Conservation (phyloP, 2,797 vertebrate genomes). For the Mionectes olivaceus region DNA sequence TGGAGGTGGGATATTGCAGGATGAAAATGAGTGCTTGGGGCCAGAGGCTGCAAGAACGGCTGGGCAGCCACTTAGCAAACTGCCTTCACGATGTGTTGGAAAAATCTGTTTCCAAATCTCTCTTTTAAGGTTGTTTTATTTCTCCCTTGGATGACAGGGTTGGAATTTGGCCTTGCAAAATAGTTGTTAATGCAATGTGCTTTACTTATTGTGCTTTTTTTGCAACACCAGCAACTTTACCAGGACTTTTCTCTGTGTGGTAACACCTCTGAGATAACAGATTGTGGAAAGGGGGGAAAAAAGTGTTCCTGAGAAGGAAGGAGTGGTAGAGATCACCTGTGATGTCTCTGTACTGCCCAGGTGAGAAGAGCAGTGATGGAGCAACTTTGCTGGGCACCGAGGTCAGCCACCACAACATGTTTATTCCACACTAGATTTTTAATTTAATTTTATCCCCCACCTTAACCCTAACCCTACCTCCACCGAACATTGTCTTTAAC, state of each 20-base stretch:
- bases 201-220: background rate
- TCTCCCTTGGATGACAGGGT: background rate
- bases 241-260: no score
- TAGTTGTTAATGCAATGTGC: fast-evolving
- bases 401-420: background rate
- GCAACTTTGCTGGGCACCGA: background rate
- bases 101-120: background rate
- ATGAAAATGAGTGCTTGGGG: background rate
- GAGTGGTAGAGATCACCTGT: background rate
- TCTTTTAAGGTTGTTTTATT: background rate
- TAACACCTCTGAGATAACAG: background rate
- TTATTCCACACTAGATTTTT: background rate
- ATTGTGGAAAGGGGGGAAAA: fast-evolving
- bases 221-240: background rate
- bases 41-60: background rate
- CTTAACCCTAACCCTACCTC: no score
- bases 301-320: background rate
- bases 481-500: background rate
- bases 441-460: fast-evolving
- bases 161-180: background rate
- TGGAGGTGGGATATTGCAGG: background rate
- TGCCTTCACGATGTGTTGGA: background rate
- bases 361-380: background rate
- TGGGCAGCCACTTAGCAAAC: background rate
- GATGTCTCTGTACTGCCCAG: background rate